phyloP scores from a whole-genome alignment of 2,113 vertebrate genomes.

The Aptenodytes patagonicus region DNA sequence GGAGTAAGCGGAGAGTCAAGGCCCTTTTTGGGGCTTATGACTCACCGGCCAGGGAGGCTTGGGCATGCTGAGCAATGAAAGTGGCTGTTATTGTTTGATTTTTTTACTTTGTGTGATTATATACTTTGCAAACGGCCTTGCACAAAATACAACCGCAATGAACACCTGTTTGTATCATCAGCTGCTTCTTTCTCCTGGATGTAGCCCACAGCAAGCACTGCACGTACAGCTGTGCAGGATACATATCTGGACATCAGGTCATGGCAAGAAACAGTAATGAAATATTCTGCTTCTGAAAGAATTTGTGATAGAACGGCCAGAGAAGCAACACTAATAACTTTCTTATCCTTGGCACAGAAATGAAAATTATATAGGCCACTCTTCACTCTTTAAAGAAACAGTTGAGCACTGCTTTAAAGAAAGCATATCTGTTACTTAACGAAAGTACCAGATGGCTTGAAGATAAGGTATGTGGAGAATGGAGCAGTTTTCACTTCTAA shows the following conservation, averaged over 20 bases:
- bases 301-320: background rate
- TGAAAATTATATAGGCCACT: background rate
- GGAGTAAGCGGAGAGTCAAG: background rate
- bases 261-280: background rate
- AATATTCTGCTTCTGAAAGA: background rate
- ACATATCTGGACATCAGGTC: background rate
- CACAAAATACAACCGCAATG: background rate
- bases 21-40: background rate
- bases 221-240: background rate
- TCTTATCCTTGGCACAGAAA: background rate
- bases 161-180: background rate
- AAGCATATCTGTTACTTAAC: background rate
- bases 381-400: background rate
- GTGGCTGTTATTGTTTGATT: background rate
- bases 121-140: background rate
- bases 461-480: background rate
- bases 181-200: background rate
- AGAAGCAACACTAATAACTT: background rate
- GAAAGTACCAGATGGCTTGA: background rate
- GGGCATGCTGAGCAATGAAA: background rate
- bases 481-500: background rate
- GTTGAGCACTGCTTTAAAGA: background rate
- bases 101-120: background rate
- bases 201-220: background rate
- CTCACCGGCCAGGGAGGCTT: background rate